These are phyloP conservation scores for Suncus etruscus DNA, from an alignment of 2,113 vertebrate genomes.

Conservation along the genomic window DNA sequence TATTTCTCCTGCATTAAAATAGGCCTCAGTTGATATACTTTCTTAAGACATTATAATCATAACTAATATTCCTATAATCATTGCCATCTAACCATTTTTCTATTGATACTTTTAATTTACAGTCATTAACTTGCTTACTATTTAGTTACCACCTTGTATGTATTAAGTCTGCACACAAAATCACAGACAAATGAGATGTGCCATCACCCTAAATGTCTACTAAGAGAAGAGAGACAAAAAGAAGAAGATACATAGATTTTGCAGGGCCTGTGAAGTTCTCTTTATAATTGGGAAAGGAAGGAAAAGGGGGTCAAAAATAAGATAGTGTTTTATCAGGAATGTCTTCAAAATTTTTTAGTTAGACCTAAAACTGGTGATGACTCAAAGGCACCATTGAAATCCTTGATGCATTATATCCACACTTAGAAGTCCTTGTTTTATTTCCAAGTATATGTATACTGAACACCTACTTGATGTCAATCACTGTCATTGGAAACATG, in stretches of 20 bases:
- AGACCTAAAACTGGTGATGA: not conserved
- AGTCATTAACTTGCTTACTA: conserved; percentile 44
- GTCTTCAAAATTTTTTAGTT: not conserved
- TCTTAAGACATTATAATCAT: not conserved
- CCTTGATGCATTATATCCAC: not conserved
- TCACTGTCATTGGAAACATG: not conserved
- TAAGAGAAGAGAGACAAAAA: not conserved
- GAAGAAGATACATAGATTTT: not conserved
- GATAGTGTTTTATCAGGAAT: not conserved
- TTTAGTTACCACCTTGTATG: not conserved
- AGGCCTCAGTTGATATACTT: not conserved
- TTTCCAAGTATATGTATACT: not conserved
- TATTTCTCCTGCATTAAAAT: not conserved
- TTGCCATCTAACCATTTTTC: not conserved
- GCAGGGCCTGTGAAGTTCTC: not conserved
- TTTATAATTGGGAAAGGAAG: not conserved
- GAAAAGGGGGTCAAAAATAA: not conserved
- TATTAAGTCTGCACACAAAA: not conserved
- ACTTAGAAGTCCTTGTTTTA: not conserved
- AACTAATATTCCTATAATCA: not conserved
- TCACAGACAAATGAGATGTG: not conserved
- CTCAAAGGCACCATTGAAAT: not conserved
- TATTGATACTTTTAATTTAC: conserved; percentile 24
- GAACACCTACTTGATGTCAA: not conserved
- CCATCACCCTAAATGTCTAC: not conserved